Base-by-base conservation (phyloP, 1,140 invertebrate genomes). In the Proctacanthus coquilletti region DNA sequence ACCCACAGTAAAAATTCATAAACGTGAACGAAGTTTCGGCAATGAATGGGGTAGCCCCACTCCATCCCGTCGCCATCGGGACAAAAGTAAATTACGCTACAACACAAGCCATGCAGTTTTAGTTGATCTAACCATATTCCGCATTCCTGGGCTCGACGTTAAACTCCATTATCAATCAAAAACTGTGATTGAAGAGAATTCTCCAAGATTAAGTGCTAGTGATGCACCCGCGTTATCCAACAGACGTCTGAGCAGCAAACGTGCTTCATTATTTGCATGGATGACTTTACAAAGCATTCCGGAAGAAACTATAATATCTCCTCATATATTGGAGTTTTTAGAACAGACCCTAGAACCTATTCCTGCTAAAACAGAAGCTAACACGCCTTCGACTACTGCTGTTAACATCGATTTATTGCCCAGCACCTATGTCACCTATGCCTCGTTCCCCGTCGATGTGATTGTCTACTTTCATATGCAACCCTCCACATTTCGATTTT, bases 381-480 rank as follows among this genome's bases (percentile, higher is more conserved):
- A 38, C n/a, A 54, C 53, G 3, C 48, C 52, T 4, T 53, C 60
- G 5, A 47, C 48, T 3, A 53, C 51, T 20, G 43, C 48, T 1
- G 60, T 65, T 1, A 64, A 68, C 41, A 51, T 68, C 39, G 71
- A 69, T 42, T 68, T 68, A 11, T 61, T 72, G 4, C 68, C 71
- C 2, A 76, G 77, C 4, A 80, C 83, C 56, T 84, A 85, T 55
- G 81, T 80, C 40, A 50, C 49, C 5, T 88, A 88, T 52, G 80
- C 85, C 9, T 93, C 88, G 40, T 97, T 98, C 56, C 94, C 94
- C 0, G 91, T 99, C 0, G 94, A 99, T 66, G 89, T 98, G 8
- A 88, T 98, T 47, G 93, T 99, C 5, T 95, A 96, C 61, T 92
- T 98, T 64, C 85, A 93, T 56, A 94, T 97, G 75, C 87, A 97